A percentile compares a stretch with the other conserved stretches of the same genome.
phyloP scores from a whole-genome alignment of 2,113 vertebrate genomes.

The Dicaeum eximium region DNA sequence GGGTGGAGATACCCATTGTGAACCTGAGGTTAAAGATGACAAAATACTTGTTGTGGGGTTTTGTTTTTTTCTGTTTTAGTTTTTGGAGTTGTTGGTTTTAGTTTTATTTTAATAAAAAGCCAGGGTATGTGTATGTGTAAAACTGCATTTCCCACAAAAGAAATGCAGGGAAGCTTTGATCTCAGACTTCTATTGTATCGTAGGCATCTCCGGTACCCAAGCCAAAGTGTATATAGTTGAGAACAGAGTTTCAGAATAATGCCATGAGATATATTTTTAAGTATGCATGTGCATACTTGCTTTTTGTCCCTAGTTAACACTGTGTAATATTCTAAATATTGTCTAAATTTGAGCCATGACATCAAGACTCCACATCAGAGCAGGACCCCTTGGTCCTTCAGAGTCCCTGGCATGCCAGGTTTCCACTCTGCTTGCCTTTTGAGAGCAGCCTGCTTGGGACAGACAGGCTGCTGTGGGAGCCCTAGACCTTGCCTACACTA shows the following conservation, averaged over 20 bases:
- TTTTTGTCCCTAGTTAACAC: not conserved
- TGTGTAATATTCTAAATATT: not conserved
- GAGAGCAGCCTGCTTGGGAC: not conserved
- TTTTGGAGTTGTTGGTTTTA: not conserved
- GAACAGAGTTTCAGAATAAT: not conserved
- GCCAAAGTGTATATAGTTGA: not conserved
- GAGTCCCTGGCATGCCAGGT: not conserved
- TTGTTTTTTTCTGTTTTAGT: not conserved
- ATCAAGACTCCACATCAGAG: not conserved
- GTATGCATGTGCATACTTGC: not conserved
- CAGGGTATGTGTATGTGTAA: not conserved
- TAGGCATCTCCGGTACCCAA: not conserved
- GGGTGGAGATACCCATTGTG: not conserved
- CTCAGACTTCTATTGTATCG: not conserved
- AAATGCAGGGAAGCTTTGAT: not conserved
- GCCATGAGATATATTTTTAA: not conserved
- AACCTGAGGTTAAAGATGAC: not conserved
- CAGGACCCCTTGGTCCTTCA: not conserved
- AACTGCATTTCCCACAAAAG: not conserved
- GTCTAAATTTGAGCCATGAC: not conserved
- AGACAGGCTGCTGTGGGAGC: not conserved
- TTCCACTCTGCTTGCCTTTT: not conserved
- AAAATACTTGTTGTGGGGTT: not conserved
- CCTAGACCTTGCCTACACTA: not conserved
- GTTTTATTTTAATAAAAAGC: not conserved